Percentiles rank a stretch among this genome's conserved stretches.
These are phyloP conservation scores for Ailurus styani DNA, from an alignment of 2,113 vertebrate species.

Conservation along the genomic window DNA sequence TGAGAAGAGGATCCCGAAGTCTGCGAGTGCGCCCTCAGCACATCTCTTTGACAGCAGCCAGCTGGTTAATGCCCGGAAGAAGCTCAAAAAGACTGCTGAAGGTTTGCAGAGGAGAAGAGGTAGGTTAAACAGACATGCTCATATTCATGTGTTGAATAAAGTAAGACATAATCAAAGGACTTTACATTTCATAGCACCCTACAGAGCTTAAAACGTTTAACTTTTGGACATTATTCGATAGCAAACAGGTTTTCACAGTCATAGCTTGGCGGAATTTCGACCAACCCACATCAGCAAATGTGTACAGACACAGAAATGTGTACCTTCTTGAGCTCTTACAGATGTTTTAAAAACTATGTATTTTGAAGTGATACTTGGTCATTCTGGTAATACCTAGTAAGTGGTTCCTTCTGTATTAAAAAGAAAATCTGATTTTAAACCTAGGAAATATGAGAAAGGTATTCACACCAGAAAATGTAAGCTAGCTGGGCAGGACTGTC, in stretches of 20 bases:
- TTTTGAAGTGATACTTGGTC: neutral
- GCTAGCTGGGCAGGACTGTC: neutral
- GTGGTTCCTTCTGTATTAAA: neutral
- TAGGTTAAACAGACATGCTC: slow-evolving; percentile 55
- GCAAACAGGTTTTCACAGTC: neutral
- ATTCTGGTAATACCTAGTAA: neutral
- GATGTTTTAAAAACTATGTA: neutral
- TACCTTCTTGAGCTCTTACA: neutral
- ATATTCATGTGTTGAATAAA: neutral
- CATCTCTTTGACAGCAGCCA: slow-evolving; percentile 97
- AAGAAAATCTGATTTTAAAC: slow-evolving; percentile 18
- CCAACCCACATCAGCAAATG: neutral
- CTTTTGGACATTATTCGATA: neutral
- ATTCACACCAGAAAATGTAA: neutral
- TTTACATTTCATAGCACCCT: neutral
- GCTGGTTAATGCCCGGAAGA: slow-evolving; percentile 93
- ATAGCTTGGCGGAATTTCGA: neutral
- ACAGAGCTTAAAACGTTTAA: neutral
- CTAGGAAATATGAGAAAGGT: neutral
- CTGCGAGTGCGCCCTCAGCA: slow-evolving; percentile 79
- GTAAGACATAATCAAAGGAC: neutral
- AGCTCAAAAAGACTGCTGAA: slow-evolving; percentile 93
- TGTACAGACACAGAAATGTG: neutral
- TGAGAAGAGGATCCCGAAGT: slow-evolving; percentile 79
- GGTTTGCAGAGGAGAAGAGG: slow-evolving; percentile 93